Percentiles rank a stretch among this genome's conserved stretches.
Evolutionary conservation across 2,113 vertebrate genomes (phyloP).

Genomic region (Saguinus imperator): DNA sequence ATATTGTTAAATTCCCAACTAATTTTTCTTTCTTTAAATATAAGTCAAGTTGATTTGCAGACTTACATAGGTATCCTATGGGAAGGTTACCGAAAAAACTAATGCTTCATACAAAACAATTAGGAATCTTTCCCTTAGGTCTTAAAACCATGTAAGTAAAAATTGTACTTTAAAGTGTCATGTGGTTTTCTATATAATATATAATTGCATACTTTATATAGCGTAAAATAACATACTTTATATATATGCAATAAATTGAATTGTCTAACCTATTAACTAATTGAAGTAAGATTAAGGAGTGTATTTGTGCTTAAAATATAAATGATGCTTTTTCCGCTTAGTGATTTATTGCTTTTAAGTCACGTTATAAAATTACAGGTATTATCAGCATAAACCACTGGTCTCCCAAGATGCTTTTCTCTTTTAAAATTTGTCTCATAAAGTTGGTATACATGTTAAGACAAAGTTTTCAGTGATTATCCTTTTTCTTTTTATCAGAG

Average conservation of each 20-base stretch:
- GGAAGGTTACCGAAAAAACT: not conserved
- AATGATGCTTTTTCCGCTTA: constrained; percentile 17
- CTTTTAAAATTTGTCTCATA: constrained; percentile 18
- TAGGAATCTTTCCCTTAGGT: not conserved
- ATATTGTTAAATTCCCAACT: constrained; percentile 11
- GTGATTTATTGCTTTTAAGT: constrained; percentile 27
- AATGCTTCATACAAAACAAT: not conserved
- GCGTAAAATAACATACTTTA: too few relatives aligned
- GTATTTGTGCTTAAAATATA: constrained; percentile 28
- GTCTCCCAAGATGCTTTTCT: constrained; percentile 7
- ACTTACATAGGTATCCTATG: not conserved
- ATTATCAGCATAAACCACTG: constrained; percentile 1
- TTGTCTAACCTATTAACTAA: not conserved
- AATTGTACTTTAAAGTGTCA: not conserved
- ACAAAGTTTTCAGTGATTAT: not conserved
- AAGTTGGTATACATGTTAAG: not conserved
- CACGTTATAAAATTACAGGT: constrained; percentile 3
- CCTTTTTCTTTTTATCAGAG: not conserved
- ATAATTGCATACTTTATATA: too few relatives aligned
- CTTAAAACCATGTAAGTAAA: not conserved
- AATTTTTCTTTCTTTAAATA: constrained; percentile 32
- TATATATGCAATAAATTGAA: not conserved
- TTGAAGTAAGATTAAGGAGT: constrained; percentile 14
- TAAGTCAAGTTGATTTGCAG: constrained; percentile 22
- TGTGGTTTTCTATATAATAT: not conserved